These are phyloP conservation scores for Chrysaora quinquecirrha DNA, from an alignment of 30 jellyfish, hydroid and myxozoan species.

Conservation along the genomic window DNA sequence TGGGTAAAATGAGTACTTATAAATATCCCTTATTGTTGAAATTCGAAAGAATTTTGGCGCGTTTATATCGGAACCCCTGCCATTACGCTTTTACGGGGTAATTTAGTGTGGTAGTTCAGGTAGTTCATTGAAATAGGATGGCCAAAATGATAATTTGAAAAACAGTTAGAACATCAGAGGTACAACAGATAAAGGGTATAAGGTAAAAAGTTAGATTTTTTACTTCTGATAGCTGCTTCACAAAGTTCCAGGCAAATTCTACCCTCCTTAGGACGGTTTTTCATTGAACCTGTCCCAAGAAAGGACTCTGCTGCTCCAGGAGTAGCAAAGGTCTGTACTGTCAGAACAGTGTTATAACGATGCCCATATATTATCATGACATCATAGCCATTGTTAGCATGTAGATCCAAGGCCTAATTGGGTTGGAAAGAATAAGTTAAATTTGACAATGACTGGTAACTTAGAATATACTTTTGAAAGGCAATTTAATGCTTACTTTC, in stretches of 20 bases:
- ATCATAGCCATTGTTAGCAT: neutral
- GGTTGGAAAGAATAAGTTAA: too few species aligned
- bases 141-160: too few species aligned
- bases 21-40: conserved; percentile 44
- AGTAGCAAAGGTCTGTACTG: neutral
- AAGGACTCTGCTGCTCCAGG: neutral
- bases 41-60: conserved; percentile 33
- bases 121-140: too few species aligned
- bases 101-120: conserved; percentile 22
- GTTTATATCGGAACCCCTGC: conserved; percentile 40
- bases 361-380: neutral
- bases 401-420: neutral
- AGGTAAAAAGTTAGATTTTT: too few species aligned
- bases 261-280: neutral
- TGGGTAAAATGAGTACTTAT: conserved; percentile 34
- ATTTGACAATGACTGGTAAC: too few species aligned
- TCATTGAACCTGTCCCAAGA: neutral
- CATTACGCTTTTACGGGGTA: conserved; percentile 15
- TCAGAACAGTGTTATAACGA: neutral
- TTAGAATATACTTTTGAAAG: too few species aligned
- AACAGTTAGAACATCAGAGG: too few species aligned
- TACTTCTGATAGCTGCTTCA: neutral
- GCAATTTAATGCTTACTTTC: too few species aligned
- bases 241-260: neutral
- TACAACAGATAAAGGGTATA: too few species aligned